Base-by-base conservation (phyloP, 2,888 invertebrate species). In the Didymodactylos carnosus region DNA sequence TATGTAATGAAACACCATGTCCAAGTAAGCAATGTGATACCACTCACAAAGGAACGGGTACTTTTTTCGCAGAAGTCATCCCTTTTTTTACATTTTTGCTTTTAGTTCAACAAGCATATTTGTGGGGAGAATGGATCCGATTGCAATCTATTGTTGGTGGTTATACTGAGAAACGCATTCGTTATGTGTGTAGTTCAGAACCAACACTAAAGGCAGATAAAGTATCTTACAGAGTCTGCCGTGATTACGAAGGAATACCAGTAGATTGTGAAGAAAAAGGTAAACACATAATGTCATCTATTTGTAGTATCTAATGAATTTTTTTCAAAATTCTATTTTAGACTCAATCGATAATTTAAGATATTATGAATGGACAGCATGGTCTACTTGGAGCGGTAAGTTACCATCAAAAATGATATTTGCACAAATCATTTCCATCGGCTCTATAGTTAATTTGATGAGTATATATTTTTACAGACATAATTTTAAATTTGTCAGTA, bases 1-100 rank as follows among this genome's bases (percentile, higher is more conserved):
- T 35, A 39, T 73, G 73, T 40, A 73, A 73, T 49, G 46, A 69
- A 29, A 27, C 49, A 25, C 62, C 39, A 46, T 73, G 73, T 70
- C 70, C 73, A 62, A 19, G 62, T 62, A 29, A 10, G 35, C 35
- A 6, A 19, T 53, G 7, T 13, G 2, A n/a, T n/a, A n/a, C n/a
- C n/a, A n/a, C n/a, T n/a, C n/a, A n/a, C n/a, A 71, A 27, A 71
- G 25, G 39, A 71, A 51, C 35, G 39, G 25, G 3, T 49, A 49
- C n/a, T 71, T 71, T 27, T 25, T n/a, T 11, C 51, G 71, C 23
- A 46, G 51, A 71, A 39, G 39, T 35, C 49, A 71, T 11, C n/a
- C n/a, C n/a, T n/a, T n/a, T n/a, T n/a, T n/a, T n/a, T 29, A 25
- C 7, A 14, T 62, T 3, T 62, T 35, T 19, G 29, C 35, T 19